Evolutionary conservation across 2,888 invertebrate species (phyloP), one percentile per base, ranked within the genome.

Genomic region (Desoria tigrina): DNA sequence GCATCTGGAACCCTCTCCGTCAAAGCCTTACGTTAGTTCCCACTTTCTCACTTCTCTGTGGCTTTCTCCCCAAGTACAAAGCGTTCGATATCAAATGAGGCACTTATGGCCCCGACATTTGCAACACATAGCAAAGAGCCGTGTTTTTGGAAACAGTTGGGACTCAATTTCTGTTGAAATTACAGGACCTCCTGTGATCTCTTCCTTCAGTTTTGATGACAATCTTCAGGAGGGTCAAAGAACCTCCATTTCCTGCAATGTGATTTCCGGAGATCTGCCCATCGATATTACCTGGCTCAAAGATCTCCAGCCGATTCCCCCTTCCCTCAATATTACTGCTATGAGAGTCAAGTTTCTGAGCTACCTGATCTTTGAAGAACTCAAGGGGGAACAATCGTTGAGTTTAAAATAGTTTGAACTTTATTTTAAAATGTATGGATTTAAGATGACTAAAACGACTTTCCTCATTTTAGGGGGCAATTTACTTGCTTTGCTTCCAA

Each of bases 401-500:
- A n/a, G n/a, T n/a, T n/a, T n/a, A n/a, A n/a, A n/a, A n/a, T n/a
- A n/a, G n/a, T n/a, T n/a, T n/a, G n/a, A n/a, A n/a, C n/a, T n/a
- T n/a, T n/a, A n/a, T n/a, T n/a, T n/a, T n/a, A n/a, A n/a, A n/a
- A n/a, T n/a, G n/a, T n/a, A n/a, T n/a, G n/a, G n/a, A n/a, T n/a
- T n/a, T n/a, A n/a, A n/a, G n/a, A n/a, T n/a, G n/a, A n/a, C n/a
- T n/a, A n/a, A n/a, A n/a, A n/a, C n/a, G n/a, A n/a, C n/a, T n/a
- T n/a, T n/a, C n/a, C n/a, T n/a, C n/a, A n/a, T 32, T 32, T 32
- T 72, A 78, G 79, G 50, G 81, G 80, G 2, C 79, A 79, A 72
- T 81, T 81, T 72, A 80, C 81, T 0, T 81, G 81, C 65, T 76
- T 77, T 23, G 81, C 80, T 26, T 77, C 77, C 57, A 81, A 76